phyloP scores from a whole-genome alignment of 1,140 invertebrate species.

The Drosophila oshimai region DNA sequence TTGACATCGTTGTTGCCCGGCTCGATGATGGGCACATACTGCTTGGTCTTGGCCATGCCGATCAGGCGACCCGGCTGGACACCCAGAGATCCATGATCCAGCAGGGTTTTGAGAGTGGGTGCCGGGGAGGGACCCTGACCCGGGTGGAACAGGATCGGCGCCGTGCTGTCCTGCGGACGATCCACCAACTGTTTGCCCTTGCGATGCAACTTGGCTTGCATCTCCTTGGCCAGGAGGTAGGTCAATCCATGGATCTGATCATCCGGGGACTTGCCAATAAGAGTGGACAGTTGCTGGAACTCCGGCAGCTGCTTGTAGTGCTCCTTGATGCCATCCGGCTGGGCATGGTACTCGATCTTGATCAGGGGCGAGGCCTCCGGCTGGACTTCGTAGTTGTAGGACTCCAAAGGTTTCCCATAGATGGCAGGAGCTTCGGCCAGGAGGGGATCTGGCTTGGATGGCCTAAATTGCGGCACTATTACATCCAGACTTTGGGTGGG shows the following conservation, averaged over 20 bases:
- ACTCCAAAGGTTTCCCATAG: slow-evolving; percentile 38
- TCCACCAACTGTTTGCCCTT: slow-evolving; percentile 59
- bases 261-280: slow-evolving; percentile 78
- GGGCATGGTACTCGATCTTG: slow-evolving; percentile 73
- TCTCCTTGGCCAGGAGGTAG: slow-evolving; percentile 77
- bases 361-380: slow-evolving; percentile 47
- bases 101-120: slow-evolving; percentile 9
- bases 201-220: slow-evolving; percentile 72
- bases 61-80: slow-evolving; percentile 62
- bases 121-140: neutral
- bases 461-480: slow-evolving; percentile 39
- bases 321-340: slow-evolving; percentile 53
- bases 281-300: slow-evolving; percentile 67
- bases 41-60: slow-evolving; percentile 69
- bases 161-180: slow-evolving; percentile 66
- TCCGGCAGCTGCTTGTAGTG: slow-evolving; percentile 70
- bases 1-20: slow-evolving; percentile 60
- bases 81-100: slow-evolving; percentile 36
- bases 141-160: slow-evolving; percentile 73
- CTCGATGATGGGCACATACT: slow-evolving; percentile 77
- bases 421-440: slow-evolving; percentile 31
- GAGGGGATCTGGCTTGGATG: slow-evolving; percentile 68
- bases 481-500: slow-evolving; percentile 13
- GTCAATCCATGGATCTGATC: slow-evolving; percentile 79
- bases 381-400: slow-evolving; percentile 53